Conservation (phyloP, 64 coral and sea anemone genomes). For the Pachyseris speciosa region DNA sequence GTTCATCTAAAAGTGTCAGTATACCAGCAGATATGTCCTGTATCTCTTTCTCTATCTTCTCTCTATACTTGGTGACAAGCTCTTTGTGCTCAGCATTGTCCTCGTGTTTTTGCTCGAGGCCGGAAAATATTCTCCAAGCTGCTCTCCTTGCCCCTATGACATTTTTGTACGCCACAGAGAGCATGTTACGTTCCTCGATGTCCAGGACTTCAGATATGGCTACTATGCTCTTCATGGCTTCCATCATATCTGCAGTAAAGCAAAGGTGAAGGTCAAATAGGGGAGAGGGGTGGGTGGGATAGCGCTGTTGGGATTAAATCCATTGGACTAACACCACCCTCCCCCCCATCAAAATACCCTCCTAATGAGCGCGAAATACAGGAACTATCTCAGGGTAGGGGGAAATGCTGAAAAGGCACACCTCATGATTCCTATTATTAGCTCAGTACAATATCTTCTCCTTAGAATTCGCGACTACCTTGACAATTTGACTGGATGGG, state of each 20-base stretch:
- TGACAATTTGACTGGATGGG: too few relatives aligned
- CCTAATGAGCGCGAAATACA: too few relatives aligned
- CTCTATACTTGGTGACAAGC: conserved; percentile 46
- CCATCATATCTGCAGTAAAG: conserved; percentile 75
- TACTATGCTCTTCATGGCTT: conserved; percentile 90
- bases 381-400: too few relatives aligned
- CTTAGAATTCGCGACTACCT: too few relatives aligned
- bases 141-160: conserved; percentile 94
- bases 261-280: not conserved
- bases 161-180: conserved; percentile 99
- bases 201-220: conserved; percentile 62
- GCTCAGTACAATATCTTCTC: too few relatives aligned
- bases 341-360: too few relatives aligned
- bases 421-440: too few relatives aligned
- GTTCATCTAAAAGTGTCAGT: conserved; percentile 60
- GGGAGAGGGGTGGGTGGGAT: too few relatives aligned
- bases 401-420: too few relatives aligned
- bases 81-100: conserved; percentile 16
- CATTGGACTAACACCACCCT: too few relatives aligned
- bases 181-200: conserved; percentile 93
- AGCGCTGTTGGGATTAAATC: too few relatives aligned
- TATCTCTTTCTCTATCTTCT: conserved; percentile 77
- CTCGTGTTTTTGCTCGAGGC: conserved; percentile 77
- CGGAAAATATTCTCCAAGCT: conserved; percentile 89
- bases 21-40: conserved; percentile 73